These are phyloP conservation scores for Telenomus remus DNA, from an alignment of 1,140 invertebrate genomes.

Conservation along the genomic window DNA sequence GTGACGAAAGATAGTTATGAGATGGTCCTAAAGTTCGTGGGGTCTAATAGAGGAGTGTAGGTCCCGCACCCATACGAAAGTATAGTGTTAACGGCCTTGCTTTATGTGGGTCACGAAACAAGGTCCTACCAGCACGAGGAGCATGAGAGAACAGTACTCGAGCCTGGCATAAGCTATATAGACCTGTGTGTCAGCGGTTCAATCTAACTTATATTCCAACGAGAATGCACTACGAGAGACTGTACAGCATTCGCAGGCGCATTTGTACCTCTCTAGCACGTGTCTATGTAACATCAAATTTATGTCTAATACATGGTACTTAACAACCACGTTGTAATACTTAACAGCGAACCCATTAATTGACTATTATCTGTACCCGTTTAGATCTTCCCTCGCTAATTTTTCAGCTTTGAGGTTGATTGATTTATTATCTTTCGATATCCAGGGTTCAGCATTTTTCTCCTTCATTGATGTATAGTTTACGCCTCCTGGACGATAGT, in stretches of 20 bases:
- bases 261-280: slow-evolving; percentile 25
- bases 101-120: slow-evolving; percentile 74
- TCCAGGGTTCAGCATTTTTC: not conserved
- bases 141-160: slow-evolving; percentile 60
- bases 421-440: slow-evolving; percentile 20
- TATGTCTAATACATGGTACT: slow-evolving; percentile 37
- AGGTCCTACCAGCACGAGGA: slow-evolving; percentile 69
- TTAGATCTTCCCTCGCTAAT: slow-evolving; percentile 15
- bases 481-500: too few relatives aligned
- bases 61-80: slow-evolving; percentile 54
- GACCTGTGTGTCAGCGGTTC: slow-evolving; percentile 49
- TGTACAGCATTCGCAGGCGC: slow-evolving; percentile 24
- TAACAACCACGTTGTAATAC: slow-evolving; percentile 39
- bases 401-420: slow-evolving; percentile 8
- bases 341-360: slow-evolving; percentile 37
- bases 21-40: slow-evolving; percentile 17
- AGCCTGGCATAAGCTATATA: slow-evolving; percentile 35
- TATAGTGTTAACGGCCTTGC: slow-evolving; percentile 73
- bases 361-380: slow-evolving; percentile 30
- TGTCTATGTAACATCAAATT: slow-evolving; percentile 39
- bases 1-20: slow-evolving; percentile 5
- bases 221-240: slow-evolving; percentile 28
- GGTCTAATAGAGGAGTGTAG: slow-evolving; percentile 40
- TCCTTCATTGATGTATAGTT: slow-evolving; percentile 7
- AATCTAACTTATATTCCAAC: slow-evolving; percentile 46